Base-by-base conservation (phyloP, 2,797 vertebrate species). In the Prunella strophiata region DNA sequence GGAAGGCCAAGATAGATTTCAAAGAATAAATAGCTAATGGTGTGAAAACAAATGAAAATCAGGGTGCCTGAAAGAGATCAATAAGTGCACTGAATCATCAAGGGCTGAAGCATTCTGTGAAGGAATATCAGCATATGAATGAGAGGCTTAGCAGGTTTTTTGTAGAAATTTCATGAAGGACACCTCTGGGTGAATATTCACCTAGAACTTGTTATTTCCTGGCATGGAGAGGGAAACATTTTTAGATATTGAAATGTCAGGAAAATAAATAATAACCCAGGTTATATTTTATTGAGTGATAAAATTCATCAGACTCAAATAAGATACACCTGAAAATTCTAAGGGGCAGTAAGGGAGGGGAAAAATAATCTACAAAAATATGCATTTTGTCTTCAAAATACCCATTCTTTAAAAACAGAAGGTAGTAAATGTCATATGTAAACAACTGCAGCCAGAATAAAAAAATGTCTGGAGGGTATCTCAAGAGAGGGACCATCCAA, bases 31-130 rank as follows among this genome's bases (percentile, higher is more conserved):
- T 58, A 80, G 38, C 61, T 91, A 72, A 72, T 75, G 34, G n/a
- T 85, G 50, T 88, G 73, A 94, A 92, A 95, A 85, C 14, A 92
- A 85, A 89, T 75, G 27, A 62, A 87, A 89, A 83, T 80, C 34
- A 74, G 42, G 7, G 68, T 92, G 75, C 43, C 34, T 72, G 72
- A 70, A 91, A 84, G 30, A 83, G 42, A 91, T 88, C 75, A 80
- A 89, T 83, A 88, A 85, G 77, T 80, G 13, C 50, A 67, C 45
- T 92, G 89, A 93, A 88, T 88, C 70, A 72, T 81, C 47, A 79
- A 45, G 13, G 17, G 6, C n/a, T 77, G 81, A 92, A 74, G 12
- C 42, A 29, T 54, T 80, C 42, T 74, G 7, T 83, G 59, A 73
- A 92, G 29, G n/a, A 55, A 48, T 66, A 63, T 22, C 70, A 59